phyloP scores from a whole-genome alignment of 1,140 invertebrate genomes.

The Aleiodes sp. region DNA sequence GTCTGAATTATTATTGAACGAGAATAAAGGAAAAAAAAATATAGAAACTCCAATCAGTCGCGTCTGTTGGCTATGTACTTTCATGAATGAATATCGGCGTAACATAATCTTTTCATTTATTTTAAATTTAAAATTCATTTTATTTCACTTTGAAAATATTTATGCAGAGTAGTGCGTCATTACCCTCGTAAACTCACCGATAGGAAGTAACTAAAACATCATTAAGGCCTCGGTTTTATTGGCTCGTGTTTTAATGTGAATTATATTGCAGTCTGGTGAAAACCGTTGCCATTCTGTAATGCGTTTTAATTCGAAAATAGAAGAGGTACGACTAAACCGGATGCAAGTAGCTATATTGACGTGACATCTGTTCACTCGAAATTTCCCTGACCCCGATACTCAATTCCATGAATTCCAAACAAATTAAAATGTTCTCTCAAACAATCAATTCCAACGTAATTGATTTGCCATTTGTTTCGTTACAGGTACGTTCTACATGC shows the following conservation, averaged over 20 bases:
- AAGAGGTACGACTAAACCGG: not conserved
- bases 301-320: not conserved
- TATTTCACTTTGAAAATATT: not conserved
- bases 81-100: not conserved
- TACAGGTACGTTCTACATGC: slow-evolving; percentile 29
- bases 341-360: not conserved
- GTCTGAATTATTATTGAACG: not conserved
- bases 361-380: not conserved
- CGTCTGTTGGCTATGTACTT: not conserved
- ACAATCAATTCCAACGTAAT: not conserved
- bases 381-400: not conserved
- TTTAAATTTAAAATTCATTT: not conserved
- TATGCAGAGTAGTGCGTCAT: slow-evolving; percentile 20
- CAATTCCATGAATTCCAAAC: not conserved
- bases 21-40: not conserved
- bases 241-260: slow-evolving; percentile 25
- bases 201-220: slow-evolving; percentile 46
- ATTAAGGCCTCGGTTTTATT: slow-evolving; percentile 49
- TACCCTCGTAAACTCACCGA: slow-evolving; percentile 46
- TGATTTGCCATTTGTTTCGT: slow-evolving; percentile 10
- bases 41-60: slow-evolving; percentile 11
- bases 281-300: slow-evolving; percentile 14
- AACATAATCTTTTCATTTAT: not conserved
- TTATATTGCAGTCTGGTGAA: slow-evolving; percentile 16
- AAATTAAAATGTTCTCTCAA: not conserved